Conservation (phyloP, 2,797 vertebrate species). For the Pelobates cultripes region DNA sequence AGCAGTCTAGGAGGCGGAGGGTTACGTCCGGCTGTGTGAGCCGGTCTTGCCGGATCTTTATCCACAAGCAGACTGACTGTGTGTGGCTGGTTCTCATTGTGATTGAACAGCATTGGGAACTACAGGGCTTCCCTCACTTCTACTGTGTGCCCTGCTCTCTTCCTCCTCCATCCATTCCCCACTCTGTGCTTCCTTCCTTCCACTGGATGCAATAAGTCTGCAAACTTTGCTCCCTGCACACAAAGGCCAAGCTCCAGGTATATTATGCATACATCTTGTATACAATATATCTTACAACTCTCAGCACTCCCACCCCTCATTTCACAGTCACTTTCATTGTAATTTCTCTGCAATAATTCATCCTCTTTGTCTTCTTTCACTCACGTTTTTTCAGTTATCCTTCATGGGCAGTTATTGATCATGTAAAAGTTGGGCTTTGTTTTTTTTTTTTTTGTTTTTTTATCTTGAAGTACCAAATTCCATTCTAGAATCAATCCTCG, state of each 20-base stretch:
- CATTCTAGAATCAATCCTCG: no score
- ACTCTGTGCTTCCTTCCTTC: conserved; percentile 4
- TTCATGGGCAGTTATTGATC: background rate
- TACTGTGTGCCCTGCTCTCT: background rate
- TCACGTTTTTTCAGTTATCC: background rate
- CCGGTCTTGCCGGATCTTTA: conserved; percentile 29
- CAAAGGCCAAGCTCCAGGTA: conserved; percentile 36
- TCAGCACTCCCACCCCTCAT: background rate
- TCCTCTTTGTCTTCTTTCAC: background rate
- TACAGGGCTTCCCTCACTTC: conserved; percentile 8
- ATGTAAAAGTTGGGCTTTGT: no score
- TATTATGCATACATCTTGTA: background rate
- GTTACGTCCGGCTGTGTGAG: conserved; percentile 27
- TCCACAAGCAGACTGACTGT: conserved; percentile 45
- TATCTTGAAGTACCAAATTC: no score
- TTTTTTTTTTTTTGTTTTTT: no score
- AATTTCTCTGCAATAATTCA: background rate
- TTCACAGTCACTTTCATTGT: conserved; percentile 1
- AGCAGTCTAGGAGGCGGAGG: conserved; percentile 32
- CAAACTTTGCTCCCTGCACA: conserved; percentile 27
- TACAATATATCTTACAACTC: background rate
- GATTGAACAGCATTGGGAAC: conserved; percentile 23
- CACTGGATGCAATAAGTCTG: conserved; percentile 9
- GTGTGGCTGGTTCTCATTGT: conserved; percentile 55
- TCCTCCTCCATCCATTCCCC: background rate